Percentiles rank a stretch among this genome's conserved stretches.
Evolutionary conservation across 2,113 vertebrate genomes (phyloP).

Genomic region (Phaethon lepturus): DNA sequence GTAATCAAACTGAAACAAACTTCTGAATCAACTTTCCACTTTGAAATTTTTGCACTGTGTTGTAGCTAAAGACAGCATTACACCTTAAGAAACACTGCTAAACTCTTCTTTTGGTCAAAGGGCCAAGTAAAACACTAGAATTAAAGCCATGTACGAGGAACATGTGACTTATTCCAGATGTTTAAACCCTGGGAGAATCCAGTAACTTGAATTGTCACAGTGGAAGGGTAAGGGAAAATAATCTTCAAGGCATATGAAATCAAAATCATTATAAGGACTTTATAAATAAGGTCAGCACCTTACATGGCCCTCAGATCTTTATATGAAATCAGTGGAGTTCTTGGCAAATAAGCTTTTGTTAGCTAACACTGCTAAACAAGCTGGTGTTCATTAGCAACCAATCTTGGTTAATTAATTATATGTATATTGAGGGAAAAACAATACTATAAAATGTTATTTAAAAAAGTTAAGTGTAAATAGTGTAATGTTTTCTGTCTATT

Average conservation of each 20-base stretch:
- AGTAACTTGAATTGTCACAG: not conserved
- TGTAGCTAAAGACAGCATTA: not conserved
- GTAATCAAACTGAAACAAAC: not conserved
- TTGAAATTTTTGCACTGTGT: not conserved
- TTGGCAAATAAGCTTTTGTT: not conserved
- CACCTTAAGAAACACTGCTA: not conserved
- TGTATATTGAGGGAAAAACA: not conserved
- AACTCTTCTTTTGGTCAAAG: not conserved
- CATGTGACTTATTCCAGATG: not conserved
- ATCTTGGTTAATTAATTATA: not conserved
- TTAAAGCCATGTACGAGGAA: not conserved
- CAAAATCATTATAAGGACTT: not conserved
- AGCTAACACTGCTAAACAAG: not conserved
- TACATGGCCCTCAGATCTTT: not conserved
- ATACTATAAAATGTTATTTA: not conserved
- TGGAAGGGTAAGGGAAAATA: not conserved
- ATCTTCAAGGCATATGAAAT: not conserved
- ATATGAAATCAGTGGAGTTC: not conserved
- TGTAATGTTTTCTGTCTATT: not conserved
- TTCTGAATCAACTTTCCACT: not conserved
- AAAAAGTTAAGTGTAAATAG: not conserved
- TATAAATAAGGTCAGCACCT: not conserved
- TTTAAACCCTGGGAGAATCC: not conserved
- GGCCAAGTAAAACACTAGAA: not conserved
- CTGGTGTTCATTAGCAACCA: not conserved